Percentiles rank a stretch among this genome's conserved stretches.
phyloP scores from a whole-genome alignment of 1,140 invertebrate species.

The Bilobella aurantiaca region DNA sequence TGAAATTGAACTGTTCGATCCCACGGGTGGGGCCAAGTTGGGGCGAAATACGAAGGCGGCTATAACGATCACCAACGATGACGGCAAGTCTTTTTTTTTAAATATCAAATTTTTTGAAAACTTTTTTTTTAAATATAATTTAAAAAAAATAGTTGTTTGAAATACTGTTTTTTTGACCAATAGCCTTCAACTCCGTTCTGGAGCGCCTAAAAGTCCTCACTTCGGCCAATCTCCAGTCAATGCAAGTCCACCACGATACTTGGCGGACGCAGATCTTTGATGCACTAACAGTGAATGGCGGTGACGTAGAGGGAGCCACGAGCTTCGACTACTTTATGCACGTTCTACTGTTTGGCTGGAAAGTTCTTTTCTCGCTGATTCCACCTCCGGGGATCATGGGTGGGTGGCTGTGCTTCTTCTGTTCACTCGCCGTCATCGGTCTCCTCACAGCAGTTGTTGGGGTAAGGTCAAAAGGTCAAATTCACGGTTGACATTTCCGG shows the following conservation, averaged over 20 bases:
- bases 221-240: slow-evolving; percentile 49
- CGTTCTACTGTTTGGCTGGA: slow-evolving; percentile 57
- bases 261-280: slow-evolving; percentile 50
- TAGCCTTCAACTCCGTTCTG: slow-evolving; percentile 53
- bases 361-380: slow-evolving; percentile 34
- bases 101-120: not conserved
- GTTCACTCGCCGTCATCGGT: slow-evolving; percentile 49
- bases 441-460: slow-evolving; percentile 52
- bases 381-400: slow-evolving; percentile 38
- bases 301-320: slow-evolving; percentile 50
- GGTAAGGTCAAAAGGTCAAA: not conserved
- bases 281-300: slow-evolving; percentile 56
- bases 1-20: slow-evolving; percentile 49
- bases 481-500: not conserved
- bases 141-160: slow-evolving; percentile 12
- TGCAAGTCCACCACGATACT: slow-evolving; percentile 47
- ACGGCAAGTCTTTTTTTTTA: slow-evolving; percentile 42
- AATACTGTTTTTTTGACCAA: slow-evolving; percentile 22
- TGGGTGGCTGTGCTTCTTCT: slow-evolving; percentile 53
- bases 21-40: slow-evolving; percentile 47
- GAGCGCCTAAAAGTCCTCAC: slow-evolving; percentile 48
- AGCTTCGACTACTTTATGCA: slow-evolving; percentile 53
- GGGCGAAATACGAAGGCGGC: slow-evolving; percentile 49
- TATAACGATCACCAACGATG: slow-evolving; percentile 58
- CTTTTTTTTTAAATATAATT: slow-evolving; percentile 1